Conservation (phyloP, 2,113 vertebrate genomes). For the Oryzias curvinotus region DNA sequence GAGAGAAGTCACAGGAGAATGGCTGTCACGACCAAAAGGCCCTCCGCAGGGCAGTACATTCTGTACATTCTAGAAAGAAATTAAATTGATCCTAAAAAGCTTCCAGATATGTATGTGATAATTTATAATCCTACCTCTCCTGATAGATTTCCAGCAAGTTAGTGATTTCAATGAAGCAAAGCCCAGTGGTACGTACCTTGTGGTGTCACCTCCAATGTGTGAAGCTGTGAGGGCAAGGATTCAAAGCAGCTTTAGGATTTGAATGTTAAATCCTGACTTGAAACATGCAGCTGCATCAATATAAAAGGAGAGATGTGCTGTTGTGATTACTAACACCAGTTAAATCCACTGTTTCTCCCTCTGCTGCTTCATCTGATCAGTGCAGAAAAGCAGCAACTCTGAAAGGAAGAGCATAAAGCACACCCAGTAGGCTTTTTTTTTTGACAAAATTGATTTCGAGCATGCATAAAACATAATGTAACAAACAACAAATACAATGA, state of each 20-base stretch:
- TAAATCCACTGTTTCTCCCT: conserved; percentile 57
- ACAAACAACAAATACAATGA: too few species aligned
- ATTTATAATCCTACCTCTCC: too few species aligned
- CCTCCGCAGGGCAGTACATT: conserved; percentile 45
- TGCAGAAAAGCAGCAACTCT: conserved; percentile 43
- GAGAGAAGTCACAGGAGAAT: conserved; percentile 37
- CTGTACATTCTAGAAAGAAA: too few species aligned
- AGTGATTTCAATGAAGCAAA: not conserved
- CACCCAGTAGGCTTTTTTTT: conserved; percentile 37
- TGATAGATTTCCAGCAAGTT: too few species aligned
- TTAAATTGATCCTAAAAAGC: conserved; percentile 62
- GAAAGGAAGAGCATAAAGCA: conserved; percentile 54
- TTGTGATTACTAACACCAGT: conserved; percentile 68
- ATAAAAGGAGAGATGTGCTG: conserved; percentile 11
- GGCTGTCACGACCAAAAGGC: conserved; percentile 43
- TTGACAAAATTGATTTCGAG: too few species aligned
- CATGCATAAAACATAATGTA: too few species aligned
- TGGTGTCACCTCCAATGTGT: conserved; percentile 21
- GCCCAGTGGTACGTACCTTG: conserved; percentile 4
- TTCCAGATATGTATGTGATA: conserved; percentile 8
- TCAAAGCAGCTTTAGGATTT: conserved; percentile 26
- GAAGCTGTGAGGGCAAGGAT: not conserved
- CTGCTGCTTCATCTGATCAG: conserved; percentile 69
- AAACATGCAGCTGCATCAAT: conserved; percentile 34
- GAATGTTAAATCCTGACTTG: conserved; percentile 46